These are phyloP conservation scores for Caenorhabditis brenneri DNA, from an alignment of 1,140 invertebrate genomes.

Conservation along the genomic window DNA sequence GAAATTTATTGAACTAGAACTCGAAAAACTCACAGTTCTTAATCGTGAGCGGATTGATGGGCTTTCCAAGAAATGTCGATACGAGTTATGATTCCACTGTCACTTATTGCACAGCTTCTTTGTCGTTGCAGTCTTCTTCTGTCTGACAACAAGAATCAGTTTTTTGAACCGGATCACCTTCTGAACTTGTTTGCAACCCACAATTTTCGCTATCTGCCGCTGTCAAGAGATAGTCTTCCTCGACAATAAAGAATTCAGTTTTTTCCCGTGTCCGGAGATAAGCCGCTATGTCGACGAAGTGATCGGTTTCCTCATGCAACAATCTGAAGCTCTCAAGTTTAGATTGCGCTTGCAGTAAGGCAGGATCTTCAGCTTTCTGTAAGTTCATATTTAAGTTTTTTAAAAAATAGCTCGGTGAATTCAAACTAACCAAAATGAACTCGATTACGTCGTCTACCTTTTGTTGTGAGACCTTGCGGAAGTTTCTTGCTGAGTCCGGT, in stretches of 20 bases:
- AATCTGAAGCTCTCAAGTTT: background rate
- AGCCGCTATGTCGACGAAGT: background rate
- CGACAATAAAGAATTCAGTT: background rate
- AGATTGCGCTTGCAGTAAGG: too few species aligned
- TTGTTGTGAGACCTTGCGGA: too few species aligned
- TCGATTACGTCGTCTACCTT: too few species aligned
- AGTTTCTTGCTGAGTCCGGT: too few species aligned
- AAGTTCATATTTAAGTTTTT: too few species aligned
- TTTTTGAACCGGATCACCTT: background rate
- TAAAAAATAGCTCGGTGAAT: too few species aligned
- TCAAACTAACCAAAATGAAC: too few species aligned
- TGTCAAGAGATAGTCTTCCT: background rate
- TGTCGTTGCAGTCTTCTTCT: background rate
- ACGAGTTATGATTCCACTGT: background rate
- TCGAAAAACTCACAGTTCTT: too few species aligned
- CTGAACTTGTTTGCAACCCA: background rate
- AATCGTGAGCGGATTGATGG: too few species aligned
- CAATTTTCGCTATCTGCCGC: background rate
- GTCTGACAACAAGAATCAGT: conserved; percentile 15
- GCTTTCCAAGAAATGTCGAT: background rate
- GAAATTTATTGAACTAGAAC: too few species aligned
- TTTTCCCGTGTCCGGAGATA: background rate
- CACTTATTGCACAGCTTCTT: background rate
- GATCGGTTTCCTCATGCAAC: background rate
- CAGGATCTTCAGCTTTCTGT: too few species aligned